Base-by-base conservation (phyloP, 2,113 vertebrate genomes). In the Thalassarche chlororhynchos region DNA sequence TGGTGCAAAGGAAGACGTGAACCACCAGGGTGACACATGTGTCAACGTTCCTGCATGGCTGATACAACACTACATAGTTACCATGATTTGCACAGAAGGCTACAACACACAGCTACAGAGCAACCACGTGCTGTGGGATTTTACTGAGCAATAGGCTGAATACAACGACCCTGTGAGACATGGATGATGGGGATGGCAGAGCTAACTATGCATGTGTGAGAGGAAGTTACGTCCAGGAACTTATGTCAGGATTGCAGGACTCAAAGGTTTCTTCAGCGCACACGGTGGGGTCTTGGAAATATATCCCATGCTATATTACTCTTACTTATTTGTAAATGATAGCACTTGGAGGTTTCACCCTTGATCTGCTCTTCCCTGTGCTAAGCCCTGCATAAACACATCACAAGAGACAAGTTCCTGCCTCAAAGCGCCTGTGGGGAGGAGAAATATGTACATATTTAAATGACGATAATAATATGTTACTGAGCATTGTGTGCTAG, bases 21-120 rank as follows among this genome's bases (percentile, higher is more conserved):
- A 85, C n/a, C 46, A 72, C 2, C 14, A 38, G 52, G 51, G 32
- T 49, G 78, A 90, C 44, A 47, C 58, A 28, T 29, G 40, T 84
- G 60, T 65, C 81, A 44, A 66, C 0, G 1, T 38, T 38, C n/a
- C 51, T 0, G 5, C 24, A 4, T 3, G 25, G 47, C 58, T 93
- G 78, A 76, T 49, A 93, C 74, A 68, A 34, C 36, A 54, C 76
- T 54, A 44, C 7, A 2, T n/a, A 66, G 77, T 86, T 86, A 90
- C 55, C 68, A n/a, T 0, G 1, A 12, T 34, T 51, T 29, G 54
- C 3, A 24, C 49, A 92, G 70, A 61, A 64, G 36, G 34, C 66
- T 38, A 7, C 7, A 47, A 31, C 28, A 31, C 49, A 6, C 6
- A 4, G 44, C 65, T 60, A 75, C 61, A 85, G 57, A 74, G 66